Base-by-base conservation (phyloP, 2,113 vertebrate species). In the Nyctibius bracteatus region DNA sequence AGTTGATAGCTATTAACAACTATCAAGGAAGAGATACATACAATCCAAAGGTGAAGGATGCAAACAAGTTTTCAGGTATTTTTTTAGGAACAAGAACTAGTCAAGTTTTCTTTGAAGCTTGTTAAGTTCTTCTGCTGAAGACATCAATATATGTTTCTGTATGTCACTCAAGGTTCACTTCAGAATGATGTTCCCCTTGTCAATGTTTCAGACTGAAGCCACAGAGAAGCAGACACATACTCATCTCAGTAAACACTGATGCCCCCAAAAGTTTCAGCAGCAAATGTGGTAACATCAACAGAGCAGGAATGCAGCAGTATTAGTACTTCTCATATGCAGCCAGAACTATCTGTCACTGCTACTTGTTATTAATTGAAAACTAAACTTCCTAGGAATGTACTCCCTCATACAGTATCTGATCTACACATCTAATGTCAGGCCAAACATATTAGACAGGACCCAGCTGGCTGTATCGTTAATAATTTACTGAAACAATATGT, bases 401-500 rank as follows among this genome's bases (percentile, higher is more conserved):
- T 95, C 86, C 71, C 35, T 78, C 63, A 41, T 20, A 24, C 20
- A 28, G 9, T 81, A 90, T 83, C 88, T 93, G 62, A 83, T 63
- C 67, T 44, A 81, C 68, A 59, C 57, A 93, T 86, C 75, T 84
- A 61, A 33, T 59, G 33, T 25, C 86, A 67, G 39, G 59, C 27
- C 92, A 93, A 90, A 55, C 10, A 59, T 21, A 93, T 67, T 84
- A 90, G 75, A 59, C 80, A 81, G 52, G 92, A 88, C 77, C 31
- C 57, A 88, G 44, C 80, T 72, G 68, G 79, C 43, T 86, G 59
- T 47, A 63, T 39, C 3, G n/a, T 95, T 94, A 96, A 96, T 96
- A 81, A 94, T 95, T 96, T 71, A 96, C 93, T 43, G 20, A 77
- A 91, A 83, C 30, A 71, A 30, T 88, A 88, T 78, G 96, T 91